A percentile compares a stretch with the other conserved stretches of the same genome.
Conservation (phyloP, 2,113 vertebrate species). For the Megatriorchis doriae region DNA sequence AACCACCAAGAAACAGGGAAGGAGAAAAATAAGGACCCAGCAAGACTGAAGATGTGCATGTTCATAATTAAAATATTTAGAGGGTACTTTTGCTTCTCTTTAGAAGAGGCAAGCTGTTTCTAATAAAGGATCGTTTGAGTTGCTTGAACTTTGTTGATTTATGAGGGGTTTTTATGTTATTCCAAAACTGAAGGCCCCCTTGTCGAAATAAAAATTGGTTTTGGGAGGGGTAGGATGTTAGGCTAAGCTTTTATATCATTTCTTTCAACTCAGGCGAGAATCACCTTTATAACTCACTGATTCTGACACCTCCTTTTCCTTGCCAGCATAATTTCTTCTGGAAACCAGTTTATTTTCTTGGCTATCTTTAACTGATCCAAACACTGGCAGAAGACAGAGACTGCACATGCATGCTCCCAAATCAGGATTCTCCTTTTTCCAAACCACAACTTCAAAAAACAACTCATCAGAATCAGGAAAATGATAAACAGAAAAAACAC, state of each 20-base stretch:
- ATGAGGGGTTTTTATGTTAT: background rate
- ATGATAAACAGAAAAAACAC: background rate
- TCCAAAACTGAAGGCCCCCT: slow-evolving; percentile 6
- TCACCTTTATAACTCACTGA: background rate
- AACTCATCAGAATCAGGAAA: background rate
- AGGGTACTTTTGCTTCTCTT: background rate
- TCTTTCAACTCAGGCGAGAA: background rate
- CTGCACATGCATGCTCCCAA: background rate
- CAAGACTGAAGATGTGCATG: background rate
- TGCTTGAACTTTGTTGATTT: background rate
- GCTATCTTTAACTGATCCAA: background rate
- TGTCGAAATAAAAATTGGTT: background rate
- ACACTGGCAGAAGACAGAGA: background rate
- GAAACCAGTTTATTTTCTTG: background rate
- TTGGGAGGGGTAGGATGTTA: background rate
- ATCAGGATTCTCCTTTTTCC: background rate
- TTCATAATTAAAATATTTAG: slow-evolving; percentile 31
- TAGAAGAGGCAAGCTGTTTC: slow-evolving; percentile 32
- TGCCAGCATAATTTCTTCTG: background rate
- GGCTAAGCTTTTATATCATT: background rate
- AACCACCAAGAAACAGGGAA: slow-evolving; percentile 3
- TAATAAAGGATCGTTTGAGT: slow-evolving; percentile 19
- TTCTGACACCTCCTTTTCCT: background rate
- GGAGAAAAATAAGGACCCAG: background rate
- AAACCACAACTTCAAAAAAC: background rate